phyloP scores from a whole-genome alignment of 2,888 invertebrate species.

The Polymixis lichenea region DNA sequence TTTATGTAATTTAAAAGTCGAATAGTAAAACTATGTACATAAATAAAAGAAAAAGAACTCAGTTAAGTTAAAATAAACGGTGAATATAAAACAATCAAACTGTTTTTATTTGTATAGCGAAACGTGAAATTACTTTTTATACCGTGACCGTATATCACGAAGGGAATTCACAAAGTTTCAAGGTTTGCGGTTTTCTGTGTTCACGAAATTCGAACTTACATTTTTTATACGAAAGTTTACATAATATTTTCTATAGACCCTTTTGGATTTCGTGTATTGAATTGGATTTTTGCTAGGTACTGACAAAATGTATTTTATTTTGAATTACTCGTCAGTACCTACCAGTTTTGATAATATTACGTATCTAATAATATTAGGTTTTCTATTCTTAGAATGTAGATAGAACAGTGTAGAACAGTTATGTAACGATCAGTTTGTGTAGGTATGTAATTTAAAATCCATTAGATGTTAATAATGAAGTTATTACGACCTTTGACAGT shows the following conservation, averaged over 20 bases:
- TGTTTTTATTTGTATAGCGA: slow-evolving; percentile 27
- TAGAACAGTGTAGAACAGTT: too few relatives aligned
- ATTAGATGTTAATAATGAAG: slow-evolving; percentile 22
- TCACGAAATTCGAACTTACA: slow-evolving; percentile 49
- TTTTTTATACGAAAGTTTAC: slow-evolving; percentile 30
- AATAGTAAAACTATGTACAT: slow-evolving; percentile 11
- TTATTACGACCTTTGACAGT: background rate
- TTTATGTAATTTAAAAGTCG: slow-evolving; percentile 13
- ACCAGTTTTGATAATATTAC: background rate
- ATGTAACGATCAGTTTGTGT: background rate
- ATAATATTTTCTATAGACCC: background rate
- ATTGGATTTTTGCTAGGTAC: background rate
- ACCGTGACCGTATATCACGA: slow-evolving; percentile 40
- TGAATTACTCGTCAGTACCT: background rate
- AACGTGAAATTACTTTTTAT: slow-evolving; percentile 46
- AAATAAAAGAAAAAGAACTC: slow-evolving; percentile 15
- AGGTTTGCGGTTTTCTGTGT: slow-evolving; percentile 58
- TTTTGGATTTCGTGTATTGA: background rate
- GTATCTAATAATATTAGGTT: background rate
- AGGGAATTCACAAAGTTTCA: slow-evolving; percentile 52
- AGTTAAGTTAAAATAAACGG: slow-evolving; percentile 20
- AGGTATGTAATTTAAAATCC: slow-evolving; percentile 16
- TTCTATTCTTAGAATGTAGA: background rate
- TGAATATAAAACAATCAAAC: slow-evolving; percentile 38
- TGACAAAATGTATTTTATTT: background rate